Base-by-base conservation (phyloP, 2,888 invertebrate genomes). In the Chloroclystis v-ata region DNA sequence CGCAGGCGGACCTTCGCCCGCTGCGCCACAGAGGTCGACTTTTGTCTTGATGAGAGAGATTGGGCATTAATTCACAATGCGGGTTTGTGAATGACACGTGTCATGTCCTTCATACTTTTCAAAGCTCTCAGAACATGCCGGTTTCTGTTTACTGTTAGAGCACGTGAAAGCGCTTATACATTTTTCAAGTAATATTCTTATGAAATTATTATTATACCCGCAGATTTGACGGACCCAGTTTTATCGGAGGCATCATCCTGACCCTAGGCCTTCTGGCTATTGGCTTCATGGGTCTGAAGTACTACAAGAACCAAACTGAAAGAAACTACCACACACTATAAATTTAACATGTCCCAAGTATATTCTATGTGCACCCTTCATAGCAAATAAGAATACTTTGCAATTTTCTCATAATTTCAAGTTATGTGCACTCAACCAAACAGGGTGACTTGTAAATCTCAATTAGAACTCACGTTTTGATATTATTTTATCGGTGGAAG, bases 241-340 rank as follows among this genome's bases (percentile, higher is more conserved):
- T 94, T 75, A 89, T 94, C 54, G 97, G 96, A 24, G 97, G 97
- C 32, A 96, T 97, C 51, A 92, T 96, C 20, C 83, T 97, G 48
- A 92, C 94, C 6, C 80, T 93, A 13, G 95, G 95, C 25, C 77
- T 96, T 12, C 89, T 95, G 43, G 95, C 93, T 7, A 93, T 97
- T 47, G 92, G 92, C 1, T 92, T 94, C 78, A 92, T 96, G 66
- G 94, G 94, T 28, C 94, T 93, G 87, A 96, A 95, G 75, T 95
- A 96, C 79, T 97, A 96, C 89, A 94, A 93, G 78, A 93, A 95
- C 52, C 92, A 94, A 69, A 93, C 93, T 48, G 96, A 95, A 76
- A 90, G 93, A 61, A 95, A 95, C 82, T 97, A 97, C 80, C 95
- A 95, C 70, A 96, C 95, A 52, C 92, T 97, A 75, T 97, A 94